Percentiles rank a stretch among this genome's conserved stretches.
phyloP scores from a whole-genome alignment of 2,113 vertebrate genomes.

The Bubo bubo region DNA sequence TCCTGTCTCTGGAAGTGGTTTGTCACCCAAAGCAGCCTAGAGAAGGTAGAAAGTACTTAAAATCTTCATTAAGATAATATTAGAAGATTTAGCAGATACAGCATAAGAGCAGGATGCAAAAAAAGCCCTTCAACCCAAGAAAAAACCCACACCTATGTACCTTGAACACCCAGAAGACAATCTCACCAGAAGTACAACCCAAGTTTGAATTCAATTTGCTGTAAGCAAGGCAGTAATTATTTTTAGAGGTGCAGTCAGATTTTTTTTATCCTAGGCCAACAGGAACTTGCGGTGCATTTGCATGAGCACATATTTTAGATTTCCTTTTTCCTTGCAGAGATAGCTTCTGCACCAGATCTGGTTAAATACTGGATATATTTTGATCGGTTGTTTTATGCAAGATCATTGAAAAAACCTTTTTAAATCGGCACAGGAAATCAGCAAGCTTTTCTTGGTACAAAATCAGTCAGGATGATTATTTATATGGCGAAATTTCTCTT shows the following conservation, averaged over 20 bases:
- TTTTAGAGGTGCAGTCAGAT: not conserved
- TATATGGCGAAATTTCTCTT: not conserved
- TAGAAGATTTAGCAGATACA: not conserved
- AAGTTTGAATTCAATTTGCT: not conserved
- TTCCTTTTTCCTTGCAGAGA: not conserved
- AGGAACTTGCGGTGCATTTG: not conserved
- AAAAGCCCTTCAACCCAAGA: not conserved
- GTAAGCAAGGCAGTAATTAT: not conserved
- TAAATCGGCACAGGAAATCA: not conserved
- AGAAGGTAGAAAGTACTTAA: not conserved
- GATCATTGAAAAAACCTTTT: not conserved
- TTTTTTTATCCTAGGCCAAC: not conserved
- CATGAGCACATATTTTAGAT: not conserved
- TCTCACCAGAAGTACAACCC: not conserved
- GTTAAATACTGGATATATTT: not conserved
- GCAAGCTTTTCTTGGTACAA: not conserved
- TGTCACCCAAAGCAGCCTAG: not conserved
- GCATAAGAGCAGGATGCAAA: not conserved
- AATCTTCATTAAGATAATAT: not conserved
- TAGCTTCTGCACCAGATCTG: not conserved
- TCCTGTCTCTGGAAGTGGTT: not conserved
- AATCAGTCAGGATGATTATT: not conserved
- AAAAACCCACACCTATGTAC: fast-evolving
- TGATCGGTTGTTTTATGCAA: not conserved
- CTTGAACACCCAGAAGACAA: not conserved